These are phyloP conservation scores for Electrona antarctica DNA, from an alignment of 2,113 vertebrate species.

Conservation along the genomic window DNA sequence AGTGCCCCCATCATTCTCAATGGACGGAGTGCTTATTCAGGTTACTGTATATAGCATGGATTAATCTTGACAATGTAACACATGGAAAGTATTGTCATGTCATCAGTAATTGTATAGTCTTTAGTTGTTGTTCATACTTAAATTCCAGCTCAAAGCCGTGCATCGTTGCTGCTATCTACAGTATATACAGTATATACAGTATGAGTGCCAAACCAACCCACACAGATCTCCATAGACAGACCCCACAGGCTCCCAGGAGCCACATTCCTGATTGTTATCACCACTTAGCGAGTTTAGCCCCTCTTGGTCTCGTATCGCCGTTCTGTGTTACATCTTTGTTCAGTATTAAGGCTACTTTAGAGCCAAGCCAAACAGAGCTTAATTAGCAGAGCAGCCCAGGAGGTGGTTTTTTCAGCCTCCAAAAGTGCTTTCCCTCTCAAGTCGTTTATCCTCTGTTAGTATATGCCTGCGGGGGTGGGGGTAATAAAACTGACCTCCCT, in stretches of 20 bases:
- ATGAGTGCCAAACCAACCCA: too few species aligned
- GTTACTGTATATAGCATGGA: too few species aligned
- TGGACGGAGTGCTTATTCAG: too few species aligned
- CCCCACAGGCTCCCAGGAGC: conserved; percentile 53
- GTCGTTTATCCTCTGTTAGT: conserved; percentile 49
- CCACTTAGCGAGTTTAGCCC: conserved; percentile 31
- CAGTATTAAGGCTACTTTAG: conserved; percentile 66
- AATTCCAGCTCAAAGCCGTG: too few species aligned
- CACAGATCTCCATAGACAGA: conserved; percentile 16
- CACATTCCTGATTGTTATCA: conserved; percentile 48
- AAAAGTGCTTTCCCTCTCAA: conserved; percentile 52
- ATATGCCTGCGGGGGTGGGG: conserved; percentile 48
- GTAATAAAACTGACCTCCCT: conserved; percentile 50
- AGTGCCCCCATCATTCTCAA: too few species aligned
- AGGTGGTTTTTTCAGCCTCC: conserved; percentile 52
- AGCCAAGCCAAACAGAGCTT: conserved; percentile 68
- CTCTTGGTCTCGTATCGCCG: conserved; percentile 36
- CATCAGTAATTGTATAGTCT: too few species aligned
- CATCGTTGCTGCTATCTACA: too few species aligned
- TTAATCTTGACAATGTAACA: too few species aligned
- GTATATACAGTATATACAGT: too few species aligned
- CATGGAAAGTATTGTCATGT: too few species aligned
- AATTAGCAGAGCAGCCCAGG: conserved; percentile 66
- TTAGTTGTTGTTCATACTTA: too few species aligned
- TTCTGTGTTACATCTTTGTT: conserved; percentile 56